Percentiles rank a stretch among this genome's conserved stretches.
Conservation (phyloP, 2,888 invertebrate genomes). For the Ceramica pisi region DNA sequence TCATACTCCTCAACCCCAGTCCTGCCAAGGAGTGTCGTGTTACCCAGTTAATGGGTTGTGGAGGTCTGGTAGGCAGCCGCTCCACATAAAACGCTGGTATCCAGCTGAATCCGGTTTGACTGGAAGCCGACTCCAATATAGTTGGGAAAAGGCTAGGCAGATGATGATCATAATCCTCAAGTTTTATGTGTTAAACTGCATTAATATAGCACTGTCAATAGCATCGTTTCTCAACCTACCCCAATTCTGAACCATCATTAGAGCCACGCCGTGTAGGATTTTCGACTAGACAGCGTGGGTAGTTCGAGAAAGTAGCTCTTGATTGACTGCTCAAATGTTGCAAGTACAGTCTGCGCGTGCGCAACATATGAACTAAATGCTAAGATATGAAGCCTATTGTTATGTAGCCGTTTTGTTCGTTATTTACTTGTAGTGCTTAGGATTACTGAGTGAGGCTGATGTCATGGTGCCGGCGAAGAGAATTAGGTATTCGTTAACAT, state of each 20-base stretch:
- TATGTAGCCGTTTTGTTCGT: conserved; percentile 36
- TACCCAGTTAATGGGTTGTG: too few relatives aligned
- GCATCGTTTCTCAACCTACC: conserved; percentile 35
- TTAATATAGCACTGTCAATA: neutral
- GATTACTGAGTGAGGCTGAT: conserved; percentile 54
- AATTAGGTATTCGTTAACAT: conserved; percentile 46
- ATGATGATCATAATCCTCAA: too few relatives aligned
- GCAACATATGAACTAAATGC: conserved; percentile 58
- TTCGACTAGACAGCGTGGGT: conserved; percentile 69
- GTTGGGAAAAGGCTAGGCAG: too few relatives aligned
- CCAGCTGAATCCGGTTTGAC: too few relatives aligned
- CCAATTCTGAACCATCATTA: conserved; percentile 53
- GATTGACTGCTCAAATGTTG: conserved; percentile 65
- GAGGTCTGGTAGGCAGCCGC: too few relatives aligned
- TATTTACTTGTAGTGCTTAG: conserved; percentile 34
- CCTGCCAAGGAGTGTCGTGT: too few relatives aligned
- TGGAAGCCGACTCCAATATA: too few relatives aligned
- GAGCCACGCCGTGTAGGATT: conserved; percentile 65
- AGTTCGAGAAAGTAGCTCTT: conserved; percentile 66
- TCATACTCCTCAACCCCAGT: too few relatives aligned
- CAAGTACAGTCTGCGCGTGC: conserved; percentile 57
- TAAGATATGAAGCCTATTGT: conserved; percentile 51
- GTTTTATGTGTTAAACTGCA: too few relatives aligned
- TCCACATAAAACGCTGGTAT: too few relatives aligned
- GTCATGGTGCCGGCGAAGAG: conserved; percentile 54